Conservation (phyloP, 2,888 invertebrate genomes). For the Caenorhabditis sp. region DNA sequence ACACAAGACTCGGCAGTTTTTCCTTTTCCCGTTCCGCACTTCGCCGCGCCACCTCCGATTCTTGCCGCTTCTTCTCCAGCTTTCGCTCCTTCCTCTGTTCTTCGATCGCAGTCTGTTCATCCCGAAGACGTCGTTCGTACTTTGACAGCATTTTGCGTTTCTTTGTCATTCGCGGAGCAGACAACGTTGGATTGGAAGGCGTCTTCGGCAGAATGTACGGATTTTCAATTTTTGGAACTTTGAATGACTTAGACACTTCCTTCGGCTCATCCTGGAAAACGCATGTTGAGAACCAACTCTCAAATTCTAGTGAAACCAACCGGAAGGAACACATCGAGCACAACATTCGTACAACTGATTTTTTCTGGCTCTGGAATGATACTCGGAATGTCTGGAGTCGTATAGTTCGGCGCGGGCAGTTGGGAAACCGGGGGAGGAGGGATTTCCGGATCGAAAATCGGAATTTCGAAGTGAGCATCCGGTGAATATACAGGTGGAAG, state of each 20-base stretch:
- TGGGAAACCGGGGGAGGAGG: neutral
- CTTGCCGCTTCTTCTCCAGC: neutral
- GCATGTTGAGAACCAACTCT: too few species aligned
- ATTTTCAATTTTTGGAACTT: neutral
- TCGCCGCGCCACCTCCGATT: neutral
- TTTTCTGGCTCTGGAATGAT: neutral
- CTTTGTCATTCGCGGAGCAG: constrained; percentile 19
- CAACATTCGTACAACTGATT: neutral
- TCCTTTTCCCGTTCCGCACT: constrained; percentile 4
- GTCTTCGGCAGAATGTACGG: constrained; percentile 3
- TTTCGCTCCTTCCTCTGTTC: constrained; percentile 23
- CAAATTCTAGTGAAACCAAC: too few species aligned
- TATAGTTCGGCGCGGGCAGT: neutral
- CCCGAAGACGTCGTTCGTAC: constrained; percentile 24
- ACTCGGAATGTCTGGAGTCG: constrained; percentile 10
- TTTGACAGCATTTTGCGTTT: constrained; percentile 30
- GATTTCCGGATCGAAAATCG: constrained; percentile 3
- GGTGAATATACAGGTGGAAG: too few species aligned
- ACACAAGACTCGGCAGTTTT: neutral
- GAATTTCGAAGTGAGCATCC: neutral
- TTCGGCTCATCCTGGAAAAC: neutral
- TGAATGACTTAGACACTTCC: neutral
- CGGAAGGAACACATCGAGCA: too few species aligned
- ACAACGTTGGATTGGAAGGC: neutral
- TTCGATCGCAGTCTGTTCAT: constrained; percentile 7